Evolutionary conservation across 2,797 vertebrate genomes (phyloP), one percentile per base, ranked within the genome.

Genomic region (Hemitrygon akajei): DNA sequence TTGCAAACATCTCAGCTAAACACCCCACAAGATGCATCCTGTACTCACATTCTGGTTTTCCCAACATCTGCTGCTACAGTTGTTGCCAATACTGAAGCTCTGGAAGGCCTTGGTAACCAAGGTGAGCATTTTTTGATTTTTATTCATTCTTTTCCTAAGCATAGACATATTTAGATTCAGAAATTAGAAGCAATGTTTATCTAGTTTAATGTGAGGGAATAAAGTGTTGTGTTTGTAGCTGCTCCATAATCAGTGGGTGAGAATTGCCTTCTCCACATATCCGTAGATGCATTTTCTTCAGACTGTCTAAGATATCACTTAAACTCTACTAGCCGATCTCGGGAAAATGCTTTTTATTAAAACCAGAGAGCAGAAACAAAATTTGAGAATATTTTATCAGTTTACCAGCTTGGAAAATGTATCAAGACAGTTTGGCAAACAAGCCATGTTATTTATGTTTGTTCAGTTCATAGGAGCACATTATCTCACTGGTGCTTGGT

Each of bases 1-100:
- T 95, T 99, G 96, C 99, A 99, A 97, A 99, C 98, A 0, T 99
- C 98, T 9, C 99, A 99, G 97, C 97, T 99, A 69, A 99, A 98
- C 95, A 99, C 99, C 0, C 99, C 99, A 37, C 98, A 99, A 96
- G 99, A 99, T 30, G 99, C 99, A 93, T 99, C 98, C 94, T 99
- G 98, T 94, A 99, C 98, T 0, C 99, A 99, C 96, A 99, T 99
- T 96, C 96, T 99, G 94, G 98, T 99, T 94, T 99, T 99, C 96
- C 98, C 99, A 84, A 99, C 98, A 30, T 99, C 99, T 0, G 98
- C 98, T 94, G 99, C 98, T 92, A 99, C 98, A 94, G 98, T 99
- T 94, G 97, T 99, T 94, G 98, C 98, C 93, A 97, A 98, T 94
- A 98, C 98, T 0, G 99, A 99, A 95, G 79, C 91, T 93, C 40